Conservation (phyloP, 1,140 invertebrate genomes). For the Procambarus clarkii region DNA sequence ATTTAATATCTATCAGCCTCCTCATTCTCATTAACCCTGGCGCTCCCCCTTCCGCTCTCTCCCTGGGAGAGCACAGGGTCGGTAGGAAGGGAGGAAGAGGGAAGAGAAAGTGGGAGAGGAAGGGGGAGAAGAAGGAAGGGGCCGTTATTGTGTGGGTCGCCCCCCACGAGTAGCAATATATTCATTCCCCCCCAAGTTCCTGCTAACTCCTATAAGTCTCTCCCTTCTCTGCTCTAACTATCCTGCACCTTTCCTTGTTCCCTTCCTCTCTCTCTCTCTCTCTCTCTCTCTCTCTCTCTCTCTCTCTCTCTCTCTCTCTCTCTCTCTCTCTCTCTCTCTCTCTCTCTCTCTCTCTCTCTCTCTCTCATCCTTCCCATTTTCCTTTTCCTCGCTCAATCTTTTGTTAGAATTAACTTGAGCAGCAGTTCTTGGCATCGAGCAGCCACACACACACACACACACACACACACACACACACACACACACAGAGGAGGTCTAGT, state of each 20-base stretch:
- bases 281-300: constrained; percentile 6
- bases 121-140: not conserved
- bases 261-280: not conserved
- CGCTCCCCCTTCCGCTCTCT: too few species aligned
- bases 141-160: too few species aligned
- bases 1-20: too few species aligned
- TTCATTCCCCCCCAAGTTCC: too few species aligned
- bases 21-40: too few species aligned
- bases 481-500: too few species aligned
- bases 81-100: not conserved
- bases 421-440: too few species aligned
- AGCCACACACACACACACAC: too few species aligned
- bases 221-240: not conserved
- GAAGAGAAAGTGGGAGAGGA: not conserved
- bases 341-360: constrained; percentile 1
- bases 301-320: not conserved
- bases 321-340: not conserved
- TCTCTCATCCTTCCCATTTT: not conserved
- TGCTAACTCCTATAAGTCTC: not conserved
- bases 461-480: too few species aligned
- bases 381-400: not conserved
- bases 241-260: not conserved
- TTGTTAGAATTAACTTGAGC: too few species aligned
- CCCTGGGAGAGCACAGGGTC: too few species aligned
- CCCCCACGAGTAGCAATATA: too few species aligned